These are phyloP conservation scores for Mus caroli DNA, from an alignment of 2,797 vertebrate genomes.

Conservation along the genomic window DNA sequence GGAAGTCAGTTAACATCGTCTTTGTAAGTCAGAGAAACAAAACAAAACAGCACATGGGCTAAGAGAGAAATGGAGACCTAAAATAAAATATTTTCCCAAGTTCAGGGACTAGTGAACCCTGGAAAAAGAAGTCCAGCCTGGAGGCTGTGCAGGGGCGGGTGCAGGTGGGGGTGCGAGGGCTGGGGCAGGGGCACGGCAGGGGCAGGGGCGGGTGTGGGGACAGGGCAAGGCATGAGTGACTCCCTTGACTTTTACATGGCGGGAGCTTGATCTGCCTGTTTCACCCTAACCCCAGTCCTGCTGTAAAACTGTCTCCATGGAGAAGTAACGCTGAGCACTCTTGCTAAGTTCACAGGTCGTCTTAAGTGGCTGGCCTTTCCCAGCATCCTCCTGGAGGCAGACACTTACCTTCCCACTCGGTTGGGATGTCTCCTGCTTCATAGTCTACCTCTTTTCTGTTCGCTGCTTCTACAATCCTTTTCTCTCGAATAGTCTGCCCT, in stretches of 20 bases:
- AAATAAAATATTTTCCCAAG: slow-evolving; percentile 13
- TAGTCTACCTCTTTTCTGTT: slow-evolving; percentile 91
- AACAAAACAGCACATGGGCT: background rate
- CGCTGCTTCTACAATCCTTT: slow-evolving; percentile 91
- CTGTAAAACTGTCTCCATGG: slow-evolving; percentile 23
- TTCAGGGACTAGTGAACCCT: background rate
- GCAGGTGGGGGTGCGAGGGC: accelerated
- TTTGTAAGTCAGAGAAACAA: slow-evolving; percentile 39
- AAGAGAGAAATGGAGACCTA: slow-evolving; percentile 21
- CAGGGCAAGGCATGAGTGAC: background rate
- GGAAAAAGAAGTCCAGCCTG: slow-evolving; percentile 4
- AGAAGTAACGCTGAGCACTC: slow-evolving; percentile 1
- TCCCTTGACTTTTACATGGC: background rate
- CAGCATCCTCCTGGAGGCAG: slow-evolving; percentile 44
- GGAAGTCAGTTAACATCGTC: background rate
- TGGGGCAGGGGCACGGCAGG: background rate
- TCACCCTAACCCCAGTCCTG: background rate
- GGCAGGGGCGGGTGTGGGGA: background rate
- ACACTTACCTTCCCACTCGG: slow-evolving; percentile 97
- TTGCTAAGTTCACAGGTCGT: background rate
- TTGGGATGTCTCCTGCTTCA: slow-evolving; percentile 93
- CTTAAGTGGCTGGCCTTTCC: background rate
- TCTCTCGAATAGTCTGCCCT: slow-evolving; percentile 93
- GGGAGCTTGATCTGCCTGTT: background rate
- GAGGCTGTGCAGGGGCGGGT: background rate